These are phyloP conservation scores for Acanthosepion pharaonis DNA, from an alignment of 2,888 invertebrate species.

Conservation along the genomic window DNA sequence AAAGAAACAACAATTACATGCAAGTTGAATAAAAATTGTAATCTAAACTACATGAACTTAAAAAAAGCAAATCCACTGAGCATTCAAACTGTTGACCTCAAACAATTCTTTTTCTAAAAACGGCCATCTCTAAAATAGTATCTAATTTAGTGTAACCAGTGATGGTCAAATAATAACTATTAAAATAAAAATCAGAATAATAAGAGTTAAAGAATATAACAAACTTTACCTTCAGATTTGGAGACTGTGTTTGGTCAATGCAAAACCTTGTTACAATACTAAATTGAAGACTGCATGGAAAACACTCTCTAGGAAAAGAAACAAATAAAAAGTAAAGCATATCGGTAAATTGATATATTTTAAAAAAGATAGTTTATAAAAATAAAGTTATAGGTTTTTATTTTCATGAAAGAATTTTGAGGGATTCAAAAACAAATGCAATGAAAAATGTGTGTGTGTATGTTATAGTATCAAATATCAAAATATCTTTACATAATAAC, in stretches of 20 bases:
- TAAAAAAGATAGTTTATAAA: not conserved
- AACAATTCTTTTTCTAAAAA: too few relatives aligned
- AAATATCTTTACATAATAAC: too few relatives aligned
- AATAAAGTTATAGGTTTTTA: too few relatives aligned
- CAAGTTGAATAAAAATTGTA: too few relatives aligned
- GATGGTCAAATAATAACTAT: not conserved
- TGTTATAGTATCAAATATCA: too few relatives aligned
- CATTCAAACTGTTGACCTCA: too few relatives aligned
- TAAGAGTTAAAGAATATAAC: not conserved
- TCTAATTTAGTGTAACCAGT: too few relatives aligned
- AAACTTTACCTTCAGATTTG: conserved; percentile 79
- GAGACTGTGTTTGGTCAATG: conserved; percentile 93
- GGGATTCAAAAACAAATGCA: not conserved
- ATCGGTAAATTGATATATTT: not conserved
- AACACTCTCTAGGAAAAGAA: conserved; percentile 76
- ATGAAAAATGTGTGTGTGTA: not conserved
- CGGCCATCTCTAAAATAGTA: too few relatives aligned
- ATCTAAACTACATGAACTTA: too few relatives aligned
- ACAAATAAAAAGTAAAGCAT: not conserved
- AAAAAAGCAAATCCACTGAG: too few relatives aligned
- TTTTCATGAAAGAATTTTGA: too few relatives aligned
- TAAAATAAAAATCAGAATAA: not conserved
- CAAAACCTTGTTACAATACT: conserved; percentile 82
- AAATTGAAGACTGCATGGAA: conserved; percentile 80
- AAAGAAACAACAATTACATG: too few relatives aligned